Conservation (phyloP, 2,888 invertebrate species). For the Leptothorax acervorum region DNA sequence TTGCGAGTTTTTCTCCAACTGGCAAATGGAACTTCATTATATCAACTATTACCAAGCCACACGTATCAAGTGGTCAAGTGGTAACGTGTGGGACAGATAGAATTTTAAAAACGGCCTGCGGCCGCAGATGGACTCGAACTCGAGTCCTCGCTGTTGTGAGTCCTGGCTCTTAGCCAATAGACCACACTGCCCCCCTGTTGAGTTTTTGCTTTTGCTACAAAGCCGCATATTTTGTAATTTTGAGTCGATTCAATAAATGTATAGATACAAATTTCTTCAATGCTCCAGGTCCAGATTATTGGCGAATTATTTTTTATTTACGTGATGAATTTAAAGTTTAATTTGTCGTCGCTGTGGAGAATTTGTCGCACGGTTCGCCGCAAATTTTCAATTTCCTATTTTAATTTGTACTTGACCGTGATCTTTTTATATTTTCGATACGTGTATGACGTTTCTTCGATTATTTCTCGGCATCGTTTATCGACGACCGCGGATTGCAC, state of each 20-base stretch:
- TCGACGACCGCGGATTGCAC: slow-evolving; percentile 20
- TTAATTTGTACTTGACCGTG: not conserved
- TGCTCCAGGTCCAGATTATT: not conserved
- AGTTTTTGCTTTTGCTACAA: not conserved
- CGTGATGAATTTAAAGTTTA: not conserved
- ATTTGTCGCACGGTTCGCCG: not conserved
- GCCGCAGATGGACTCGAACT: no score
- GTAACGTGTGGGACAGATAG: no score
- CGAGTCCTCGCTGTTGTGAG: no score
- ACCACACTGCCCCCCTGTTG: no score
- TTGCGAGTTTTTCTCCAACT: not conserved
- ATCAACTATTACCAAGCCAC: no score
- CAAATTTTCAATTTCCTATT: slow-evolving; percentile 11
- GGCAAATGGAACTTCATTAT: no score
- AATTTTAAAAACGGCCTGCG: no score
- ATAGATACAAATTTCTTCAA: not conserved
- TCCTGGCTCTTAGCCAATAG: no score
- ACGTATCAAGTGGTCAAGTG: no score
- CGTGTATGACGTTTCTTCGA: not conserved
- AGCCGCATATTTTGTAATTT: not conserved
- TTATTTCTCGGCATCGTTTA: slow-evolving; percentile 25
- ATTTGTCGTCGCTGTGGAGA: not conserved
- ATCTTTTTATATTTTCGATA: slow-evolving; percentile 16
- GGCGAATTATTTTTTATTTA: not conserved
- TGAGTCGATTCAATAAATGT: not conserved